Evolutionary conservation across 2,797 vertebrate genomes (phyloP).

Genomic region (Pseudotriccus pelzelni): DNA sequence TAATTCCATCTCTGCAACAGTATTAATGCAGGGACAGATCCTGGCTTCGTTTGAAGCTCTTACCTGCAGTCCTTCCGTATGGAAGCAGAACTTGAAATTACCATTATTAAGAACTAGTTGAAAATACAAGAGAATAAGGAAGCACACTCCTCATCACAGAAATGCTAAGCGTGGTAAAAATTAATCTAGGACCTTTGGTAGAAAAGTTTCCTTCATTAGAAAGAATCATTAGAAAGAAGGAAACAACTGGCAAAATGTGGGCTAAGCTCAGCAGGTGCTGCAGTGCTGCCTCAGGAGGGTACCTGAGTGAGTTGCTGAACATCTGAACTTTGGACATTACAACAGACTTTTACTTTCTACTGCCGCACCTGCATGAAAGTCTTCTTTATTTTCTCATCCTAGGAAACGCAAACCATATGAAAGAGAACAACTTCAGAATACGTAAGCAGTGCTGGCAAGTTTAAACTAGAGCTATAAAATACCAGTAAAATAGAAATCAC

Average conservation of each 20-base stretch:
- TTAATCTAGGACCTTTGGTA: neutral
- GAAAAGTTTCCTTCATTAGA: neutral
- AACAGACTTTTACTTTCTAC: neutral
- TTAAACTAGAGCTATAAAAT: neutral
- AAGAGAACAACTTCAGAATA: slow-evolving; percentile 4
- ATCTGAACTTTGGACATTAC: slow-evolving; percentile 9
- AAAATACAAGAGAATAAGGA: slow-evolving; percentile 5
- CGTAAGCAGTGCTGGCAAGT: neutral
- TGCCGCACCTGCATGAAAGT: neutral
- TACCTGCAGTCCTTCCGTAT: neutral
- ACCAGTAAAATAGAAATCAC: neutral
- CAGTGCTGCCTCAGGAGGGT: neutral
- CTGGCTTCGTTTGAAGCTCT: neutral
- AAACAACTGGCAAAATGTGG: neutral
- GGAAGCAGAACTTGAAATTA: neutral
- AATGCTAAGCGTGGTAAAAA: neutral
- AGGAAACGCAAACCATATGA: neutral
- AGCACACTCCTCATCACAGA: neutral
- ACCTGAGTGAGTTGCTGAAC: neutral
- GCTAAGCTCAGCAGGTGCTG: neutral
- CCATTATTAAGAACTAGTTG: neutral
- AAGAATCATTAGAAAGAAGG: neutral
- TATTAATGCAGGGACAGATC: neutral
- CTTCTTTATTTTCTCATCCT: slow-evolving; percentile 22
- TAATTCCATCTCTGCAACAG: neutral